Evolutionary conservation across 1,140 invertebrate genomes (phyloP), one percentile per base, ranked within the genome.

Genomic region (Drosophila ironensis): DNA sequence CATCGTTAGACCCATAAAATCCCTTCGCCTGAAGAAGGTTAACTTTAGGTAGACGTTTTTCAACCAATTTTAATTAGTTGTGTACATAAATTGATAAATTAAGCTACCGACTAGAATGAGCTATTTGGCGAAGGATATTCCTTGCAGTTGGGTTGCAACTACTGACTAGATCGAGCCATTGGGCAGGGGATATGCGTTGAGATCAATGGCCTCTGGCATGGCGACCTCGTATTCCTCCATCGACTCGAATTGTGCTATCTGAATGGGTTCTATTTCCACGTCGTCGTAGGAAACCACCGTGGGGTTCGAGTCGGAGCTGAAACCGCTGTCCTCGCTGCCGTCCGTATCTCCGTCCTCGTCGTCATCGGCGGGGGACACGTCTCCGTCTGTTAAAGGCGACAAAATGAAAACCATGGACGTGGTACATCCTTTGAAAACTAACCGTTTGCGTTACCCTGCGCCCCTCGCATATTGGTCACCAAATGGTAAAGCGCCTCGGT

Each of bases 1-100:
- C 81, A 86, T 96, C 16, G 91, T 95, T 11, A 90, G 96, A 86
- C 93, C 94, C 56, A 94, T 94, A 12, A 88, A 87, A 56, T 84
- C 82, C 33, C 54, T 90, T 1, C 71, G 72, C 41, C 63, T 90
- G 25, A 90, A 90, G 35, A 89, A 84, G 40, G 75, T 90, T 70
- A 89, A 89, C 56, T 89, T 89, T 89, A 89, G 89, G 71, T 89
- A 81, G 59, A 38, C 16, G 30, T n/a, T 30, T 22, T 19, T 20
- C n/a, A 46, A 63, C 24, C 42, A 44, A 20, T 45, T 44, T 30
- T 44, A 50, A 70, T 59, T 61, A 68, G 50, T 56, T 30, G 5
- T 68, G 66, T 70, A 70, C 30, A 70, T 70, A 70, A 70, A 67
- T 53, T 56, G 54, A 64, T 72, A 60, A 72, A 70, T 22, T 3